A percentile compares a stretch with the other conserved stretches of the same genome.
phyloP scores from a whole-genome alignment of 2,113 vertebrate genomes.

The Etia nguti region DNA sequence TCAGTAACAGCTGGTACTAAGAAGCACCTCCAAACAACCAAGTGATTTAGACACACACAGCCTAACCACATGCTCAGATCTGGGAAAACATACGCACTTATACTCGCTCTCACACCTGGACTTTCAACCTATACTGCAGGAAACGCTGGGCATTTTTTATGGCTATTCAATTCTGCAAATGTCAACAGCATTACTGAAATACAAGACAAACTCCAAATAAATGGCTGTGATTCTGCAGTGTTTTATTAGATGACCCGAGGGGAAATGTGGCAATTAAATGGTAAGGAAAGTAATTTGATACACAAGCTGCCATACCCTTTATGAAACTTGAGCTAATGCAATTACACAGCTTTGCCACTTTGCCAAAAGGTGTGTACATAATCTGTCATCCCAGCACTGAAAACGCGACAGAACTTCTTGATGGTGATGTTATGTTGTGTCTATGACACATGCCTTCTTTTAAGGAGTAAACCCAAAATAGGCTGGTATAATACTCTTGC shows the following conservation, averaged over 20 bases:
- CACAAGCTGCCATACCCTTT: background rate
- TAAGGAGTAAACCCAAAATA: background rate
- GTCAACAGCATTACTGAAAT: background rate
- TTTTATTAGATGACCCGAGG: constrained; percentile 18
- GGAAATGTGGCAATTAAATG: background rate
- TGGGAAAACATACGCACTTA: background rate
- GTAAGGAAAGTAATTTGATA: background rate
- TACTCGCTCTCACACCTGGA: background rate
- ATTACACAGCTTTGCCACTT: constrained; percentile 4
- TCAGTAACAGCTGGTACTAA: constrained; percentile 53
- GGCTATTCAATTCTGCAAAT: background rate
- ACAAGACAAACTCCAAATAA: background rate
- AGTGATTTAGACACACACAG: background rate
- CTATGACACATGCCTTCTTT: background rate
- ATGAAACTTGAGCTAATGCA: constrained; percentile 22
- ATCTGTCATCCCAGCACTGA: background rate
- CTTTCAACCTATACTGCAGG: background rate
- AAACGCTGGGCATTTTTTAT: background rate
- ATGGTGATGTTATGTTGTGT: background rate
- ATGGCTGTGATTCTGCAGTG: background rate
- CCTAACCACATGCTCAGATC: background rate
- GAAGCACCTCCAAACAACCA: constrained; percentile 23
- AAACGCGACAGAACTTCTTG: background rate
- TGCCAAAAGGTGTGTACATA: background rate
- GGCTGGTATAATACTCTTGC: background rate